Percentiles rank a stretch among this genome's conserved stretches.
phyloP scores from a whole-genome alignment of 2,113 vertebrate species.

The Eulemur rufifrons region DNA sequence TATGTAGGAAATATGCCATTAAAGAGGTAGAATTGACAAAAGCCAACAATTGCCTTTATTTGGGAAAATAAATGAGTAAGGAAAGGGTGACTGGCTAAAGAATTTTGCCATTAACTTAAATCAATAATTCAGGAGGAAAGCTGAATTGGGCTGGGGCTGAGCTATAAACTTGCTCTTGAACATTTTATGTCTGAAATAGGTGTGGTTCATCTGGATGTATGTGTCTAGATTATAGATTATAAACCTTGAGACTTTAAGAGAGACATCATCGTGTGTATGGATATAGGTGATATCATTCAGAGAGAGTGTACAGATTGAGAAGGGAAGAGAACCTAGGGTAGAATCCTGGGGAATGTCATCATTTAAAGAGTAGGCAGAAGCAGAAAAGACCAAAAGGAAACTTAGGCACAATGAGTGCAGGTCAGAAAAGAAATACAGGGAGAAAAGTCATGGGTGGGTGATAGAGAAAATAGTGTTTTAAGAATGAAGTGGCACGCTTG shows the following conservation, averaged over 20 bases:
- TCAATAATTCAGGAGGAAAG: neutral
- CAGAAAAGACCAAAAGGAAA: neutral
- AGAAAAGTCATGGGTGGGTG: neutral
- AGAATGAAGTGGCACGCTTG: neutral
- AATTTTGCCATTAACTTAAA: neutral
- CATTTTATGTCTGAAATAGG: neutral
- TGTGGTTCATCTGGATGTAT: neutral
- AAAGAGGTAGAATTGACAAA: neutral
- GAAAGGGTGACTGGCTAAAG: neutral
- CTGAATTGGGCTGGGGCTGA: neutral
- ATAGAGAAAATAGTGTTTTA: neutral
- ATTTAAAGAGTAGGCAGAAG: neutral
- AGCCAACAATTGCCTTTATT: neutral
- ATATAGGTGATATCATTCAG: neutral
- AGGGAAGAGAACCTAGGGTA: neutral
- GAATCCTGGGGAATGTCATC: neutral
- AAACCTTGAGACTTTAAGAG: neutral
- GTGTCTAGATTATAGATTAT: neutral
- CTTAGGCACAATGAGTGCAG: neutral
- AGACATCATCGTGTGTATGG: neutral
- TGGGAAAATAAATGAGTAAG: neutral
- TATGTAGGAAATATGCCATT: neutral
- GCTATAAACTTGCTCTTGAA: neutral
- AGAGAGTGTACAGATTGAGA: neutral
- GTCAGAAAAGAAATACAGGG: neutral